Conservation (phyloP, 2,113 vertebrate species). For the Myodes glareolus region DNA sequence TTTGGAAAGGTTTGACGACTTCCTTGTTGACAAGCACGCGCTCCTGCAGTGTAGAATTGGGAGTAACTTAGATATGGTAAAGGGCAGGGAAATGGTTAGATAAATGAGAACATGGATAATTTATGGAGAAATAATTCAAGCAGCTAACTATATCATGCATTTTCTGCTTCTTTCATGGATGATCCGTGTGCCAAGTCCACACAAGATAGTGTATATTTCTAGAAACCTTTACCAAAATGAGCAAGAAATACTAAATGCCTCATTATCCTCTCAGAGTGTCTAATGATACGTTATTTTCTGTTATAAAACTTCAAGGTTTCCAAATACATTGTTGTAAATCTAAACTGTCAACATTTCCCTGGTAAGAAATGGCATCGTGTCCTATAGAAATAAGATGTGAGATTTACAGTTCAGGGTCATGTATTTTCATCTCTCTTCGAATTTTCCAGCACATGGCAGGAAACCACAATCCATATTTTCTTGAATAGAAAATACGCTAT, state of each 20-base stretch:
- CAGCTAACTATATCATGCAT: conserved; percentile 76
- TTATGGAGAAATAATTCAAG: conserved; percentile 83
- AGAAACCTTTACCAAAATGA: conserved; percentile 79
- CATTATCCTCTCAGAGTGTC: conserved; percentile 72
- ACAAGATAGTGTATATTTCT: conserved; percentile 73
- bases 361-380: conserved; percentile 31
- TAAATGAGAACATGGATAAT: conserved; percentile 85
- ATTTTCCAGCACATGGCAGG: conserved; percentile 37
- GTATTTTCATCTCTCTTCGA: conserved; percentile 64
- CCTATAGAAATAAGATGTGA: conserved; percentile 73
- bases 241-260: conserved; percentile 73
- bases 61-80: conserved; percentile 78
- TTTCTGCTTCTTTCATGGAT: conserved; percentile 75
- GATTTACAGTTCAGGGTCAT: conserved; percentile 67
- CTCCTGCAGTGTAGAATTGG: conserved; percentile 79
- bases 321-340: conserved; percentile 65
- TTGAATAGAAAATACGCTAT: conserved; percentile 47
- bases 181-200: conserved; percentile 76
- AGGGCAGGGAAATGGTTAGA: conserved; percentile 80
- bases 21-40: conserved; percentile 53
- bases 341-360: conserved; percentile 68
- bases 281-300: conserved; percentile 61
- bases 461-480: conserved; percentile 55
- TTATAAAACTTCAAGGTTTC: conserved; percentile 54
- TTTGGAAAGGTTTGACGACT: conserved; percentile 44